Percentiles rank a stretch among this genome's conserved stretches.
Conservation (phyloP, 1,140 invertebrate genomes). For the Radopholus similis region DNA sequence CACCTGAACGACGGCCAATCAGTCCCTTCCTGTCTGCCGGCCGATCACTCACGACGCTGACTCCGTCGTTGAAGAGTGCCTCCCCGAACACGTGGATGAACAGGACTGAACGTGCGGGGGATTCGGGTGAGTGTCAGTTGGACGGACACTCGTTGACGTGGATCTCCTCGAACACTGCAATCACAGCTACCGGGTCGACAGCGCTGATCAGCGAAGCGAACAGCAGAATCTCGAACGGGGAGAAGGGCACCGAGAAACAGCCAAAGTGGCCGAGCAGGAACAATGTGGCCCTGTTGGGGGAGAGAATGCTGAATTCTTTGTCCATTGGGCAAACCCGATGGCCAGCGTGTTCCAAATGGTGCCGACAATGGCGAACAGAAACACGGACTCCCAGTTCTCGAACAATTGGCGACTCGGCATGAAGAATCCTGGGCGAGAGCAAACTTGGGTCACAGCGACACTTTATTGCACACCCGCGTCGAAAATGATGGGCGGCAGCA, state of each 20-base stretch:
- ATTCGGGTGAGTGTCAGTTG: constrained; percentile 93
- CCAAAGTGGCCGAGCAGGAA: constrained; percentile 30
- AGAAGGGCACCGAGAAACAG: constrained; percentile 45
- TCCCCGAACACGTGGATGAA: constrained; percentile 24
- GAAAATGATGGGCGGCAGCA: constrained; percentile 63
- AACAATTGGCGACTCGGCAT: constrained; percentile 94
- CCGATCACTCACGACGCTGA: constrained; percentile 67
- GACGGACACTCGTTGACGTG: constrained; percentile 92
- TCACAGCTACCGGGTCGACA: constrained; percentile 90
- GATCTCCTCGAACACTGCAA: constrained; percentile 54
- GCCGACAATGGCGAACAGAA: constrained; percentile 85
- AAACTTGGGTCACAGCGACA: neutral
- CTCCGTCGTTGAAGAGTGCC: constrained; percentile 36
- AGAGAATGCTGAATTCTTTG: neutral
- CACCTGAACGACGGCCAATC: constrained; percentile 59
- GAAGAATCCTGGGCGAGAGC: constrained; percentile 78
- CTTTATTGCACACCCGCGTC: constrained; percentile 47
- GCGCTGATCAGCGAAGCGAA: constrained; percentile 93
- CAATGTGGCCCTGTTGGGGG: constrained; percentile 40
- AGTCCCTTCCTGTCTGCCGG: constrained; percentile 33
- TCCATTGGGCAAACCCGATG: constrained; percentile 35
- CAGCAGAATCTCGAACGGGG: constrained; percentile 76
- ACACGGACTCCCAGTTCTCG: constrained; percentile 89
- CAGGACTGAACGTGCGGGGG: neutral
- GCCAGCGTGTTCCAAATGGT: constrained; percentile 61